Percentiles rank a stretch among this genome's conserved stretches.
Conservation (phyloP, 2,113 vertebrate species). For the Silurus meridionalis region DNA sequence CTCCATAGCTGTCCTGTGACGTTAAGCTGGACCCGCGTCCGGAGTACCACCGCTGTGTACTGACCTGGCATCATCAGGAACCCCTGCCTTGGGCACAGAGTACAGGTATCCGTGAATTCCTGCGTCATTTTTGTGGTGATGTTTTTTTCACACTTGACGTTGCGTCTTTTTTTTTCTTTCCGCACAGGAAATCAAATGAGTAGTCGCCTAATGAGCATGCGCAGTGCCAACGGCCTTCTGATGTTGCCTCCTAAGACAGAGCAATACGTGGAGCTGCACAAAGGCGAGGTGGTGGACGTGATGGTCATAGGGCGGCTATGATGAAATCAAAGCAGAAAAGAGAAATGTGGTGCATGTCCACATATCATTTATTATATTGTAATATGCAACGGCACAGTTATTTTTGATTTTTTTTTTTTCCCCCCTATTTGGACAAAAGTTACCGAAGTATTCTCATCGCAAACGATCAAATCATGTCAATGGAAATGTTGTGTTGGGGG, state of each 20-base stretch:
- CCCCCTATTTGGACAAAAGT: slow-evolving; percentile 78
- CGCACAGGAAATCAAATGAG: slow-evolving; percentile 94
- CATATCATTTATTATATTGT: slow-evolving; percentile 98
- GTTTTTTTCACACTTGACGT: background rate
- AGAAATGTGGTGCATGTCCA: slow-evolving; percentile 91
- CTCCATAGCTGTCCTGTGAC: slow-evolving; percentile 90
- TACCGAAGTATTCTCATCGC: slow-evolving; percentile 86
- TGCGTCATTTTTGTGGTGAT: background rate
- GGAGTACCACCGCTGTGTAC: slow-evolving; percentile 97
- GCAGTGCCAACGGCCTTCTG: slow-evolving; percentile 97
- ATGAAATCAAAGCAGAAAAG: slow-evolving; percentile 71
- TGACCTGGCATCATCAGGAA: slow-evolving; percentile 99
- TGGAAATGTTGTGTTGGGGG: too few relatives aligned
- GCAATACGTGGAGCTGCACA: slow-evolving; percentile 99
- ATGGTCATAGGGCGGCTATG: slow-evolving; percentile 99
- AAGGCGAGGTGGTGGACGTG: slow-evolving; percentile 98
- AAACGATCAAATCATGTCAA: slow-evolving; percentile 56
- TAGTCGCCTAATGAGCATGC: slow-evolving; percentile 99
- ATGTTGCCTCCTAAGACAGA: slow-evolving; percentile 99
- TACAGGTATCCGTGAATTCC: slow-evolving; percentile 79
- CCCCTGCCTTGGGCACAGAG: slow-evolving; percentile 99
- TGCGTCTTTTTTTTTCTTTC: background rate
- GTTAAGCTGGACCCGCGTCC: slow-evolving; percentile 97
- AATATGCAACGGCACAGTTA: slow-evolving; percentile 99
- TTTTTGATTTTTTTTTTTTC: slow-evolving; percentile 72